Evolutionary conservation across 2,888 invertebrate genomes (phyloP), one percentile per base, ranked within the genome.

Genomic region (Adelognathus sp.): DNA sequence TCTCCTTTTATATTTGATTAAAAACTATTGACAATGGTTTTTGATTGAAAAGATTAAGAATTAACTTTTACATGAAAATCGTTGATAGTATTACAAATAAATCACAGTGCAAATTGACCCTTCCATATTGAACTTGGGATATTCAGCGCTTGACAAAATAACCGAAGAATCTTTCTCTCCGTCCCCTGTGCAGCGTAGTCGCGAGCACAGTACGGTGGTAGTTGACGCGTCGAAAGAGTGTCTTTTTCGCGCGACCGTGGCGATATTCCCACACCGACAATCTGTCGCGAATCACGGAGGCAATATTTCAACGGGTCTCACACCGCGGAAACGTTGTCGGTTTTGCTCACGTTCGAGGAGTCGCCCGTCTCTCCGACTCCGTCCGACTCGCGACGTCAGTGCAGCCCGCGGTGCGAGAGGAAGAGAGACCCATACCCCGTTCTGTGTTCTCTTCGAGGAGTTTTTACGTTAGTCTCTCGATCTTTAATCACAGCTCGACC

Each of bases 401-500:
- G n/a, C n/a, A n/a, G n/a, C 63, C 24, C n/a, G 9, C 50, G 21
- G 24, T 11, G 5, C 18, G 11, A n/a, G n/a, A 36, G 36, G 36
- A 1, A 0, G n/a, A 2, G 41, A 14, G 16, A 24, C 67, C 76
- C 74, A 41, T 69, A n/a, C n/a, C n/a, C n/a, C n/a, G n/a, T n/a
- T n/a, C n/a, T n/a, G n/a, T n/a, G n/a, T n/a, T 87, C 87, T 89
- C 88, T 88, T 88, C 81, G 88, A 88, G 87, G 85, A 89, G 88
- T 89, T 90, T 90, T 90, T 89, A 87, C 89, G 87, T n/a, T 83
- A 90, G 89, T 88, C 89, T 88, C 89, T 88, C 89, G 90, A 90
- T 90, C 90, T 90, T 90, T 90, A 90, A 90, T 90, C 90, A 90
- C 90, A 87, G 87, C 90, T 90, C 90, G 90, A 90, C 90, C 90